These are phyloP conservation scores for Burhinus bistriatus DNA, from an alignment of 2,113 vertebrate genomes.

Conservation along the genomic window DNA sequence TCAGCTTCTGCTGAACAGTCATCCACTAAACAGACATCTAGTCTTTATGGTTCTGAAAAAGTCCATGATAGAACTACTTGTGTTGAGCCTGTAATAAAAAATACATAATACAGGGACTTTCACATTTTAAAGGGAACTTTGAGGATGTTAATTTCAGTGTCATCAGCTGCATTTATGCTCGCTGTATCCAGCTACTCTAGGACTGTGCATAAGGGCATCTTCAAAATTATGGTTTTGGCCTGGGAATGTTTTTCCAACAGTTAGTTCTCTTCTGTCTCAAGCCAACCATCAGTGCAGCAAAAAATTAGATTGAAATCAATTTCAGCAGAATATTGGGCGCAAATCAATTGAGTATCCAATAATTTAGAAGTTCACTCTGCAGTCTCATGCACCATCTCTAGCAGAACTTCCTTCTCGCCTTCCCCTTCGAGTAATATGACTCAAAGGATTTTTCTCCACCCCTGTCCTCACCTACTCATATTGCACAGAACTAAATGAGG, in stretches of 20 bases:
- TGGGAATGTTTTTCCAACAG: not conserved
- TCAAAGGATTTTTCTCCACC: not conserved
- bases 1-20: not conserved
- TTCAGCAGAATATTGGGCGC: not conserved
- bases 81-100: not conserved
- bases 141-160: not conserved
- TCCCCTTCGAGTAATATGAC: not conserved
- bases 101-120: not conserved
- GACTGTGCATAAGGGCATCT: not conserved
- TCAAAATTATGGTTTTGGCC: not conserved
- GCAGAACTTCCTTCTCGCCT: not conserved
- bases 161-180: not conserved
- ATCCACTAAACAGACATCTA: not conserved
- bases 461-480: not conserved
- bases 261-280: not conserved
- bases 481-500: not conserved
- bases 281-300: not conserved
- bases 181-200: not conserved
- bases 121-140: not conserved
- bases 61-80: not conserved
- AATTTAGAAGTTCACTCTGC: not conserved
- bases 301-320: not conserved
- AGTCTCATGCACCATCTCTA: not conserved
- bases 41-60: not conserved
- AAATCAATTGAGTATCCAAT: not conserved